Evolutionary conservation across 1,140 invertebrate species (phyloP).

Genomic region (Hyposmocoma kahamanoa): DNA sequence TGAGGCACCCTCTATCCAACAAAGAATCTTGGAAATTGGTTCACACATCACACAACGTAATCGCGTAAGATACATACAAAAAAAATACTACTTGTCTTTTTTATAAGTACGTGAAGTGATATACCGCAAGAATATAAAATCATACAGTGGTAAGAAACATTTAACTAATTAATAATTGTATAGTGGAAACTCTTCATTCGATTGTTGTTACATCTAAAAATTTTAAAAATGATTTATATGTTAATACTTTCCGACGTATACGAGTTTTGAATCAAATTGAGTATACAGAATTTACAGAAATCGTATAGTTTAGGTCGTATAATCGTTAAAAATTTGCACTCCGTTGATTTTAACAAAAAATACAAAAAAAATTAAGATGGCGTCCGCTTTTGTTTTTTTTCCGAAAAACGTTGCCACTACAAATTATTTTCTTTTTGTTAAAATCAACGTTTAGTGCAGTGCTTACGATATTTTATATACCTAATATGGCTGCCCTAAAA

Average conservation of each 20-base stretch:
- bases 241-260: conserved; percentile 38
- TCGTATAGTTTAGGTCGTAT: conserved; percentile 46
- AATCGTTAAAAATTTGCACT: conserved; percentile 18
- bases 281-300: conserved; percentile 44
- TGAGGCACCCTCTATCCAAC: too few species aligned
- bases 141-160: background rate
- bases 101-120: too few species aligned
- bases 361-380: background rate
- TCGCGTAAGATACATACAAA: too few species aligned
- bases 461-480: background rate
- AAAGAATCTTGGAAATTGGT: too few species aligned
- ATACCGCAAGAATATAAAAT: background rate
- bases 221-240: conserved; percentile 42
- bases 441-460: background rate
- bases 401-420: background rate
- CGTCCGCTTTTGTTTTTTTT: background rate
- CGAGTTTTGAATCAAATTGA: conserved; percentile 51
- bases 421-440: background rate
- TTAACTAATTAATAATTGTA: background rate
- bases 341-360: background rate
- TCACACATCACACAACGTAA: too few species aligned
- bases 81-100: too few species aligned
- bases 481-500: conserved; percentile 48
- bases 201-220: conserved; percentile 27
- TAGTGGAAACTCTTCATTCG: background rate